Conservation (phyloP, 2,113 vertebrate species). For the Phyllostomus hastatus region DNA sequence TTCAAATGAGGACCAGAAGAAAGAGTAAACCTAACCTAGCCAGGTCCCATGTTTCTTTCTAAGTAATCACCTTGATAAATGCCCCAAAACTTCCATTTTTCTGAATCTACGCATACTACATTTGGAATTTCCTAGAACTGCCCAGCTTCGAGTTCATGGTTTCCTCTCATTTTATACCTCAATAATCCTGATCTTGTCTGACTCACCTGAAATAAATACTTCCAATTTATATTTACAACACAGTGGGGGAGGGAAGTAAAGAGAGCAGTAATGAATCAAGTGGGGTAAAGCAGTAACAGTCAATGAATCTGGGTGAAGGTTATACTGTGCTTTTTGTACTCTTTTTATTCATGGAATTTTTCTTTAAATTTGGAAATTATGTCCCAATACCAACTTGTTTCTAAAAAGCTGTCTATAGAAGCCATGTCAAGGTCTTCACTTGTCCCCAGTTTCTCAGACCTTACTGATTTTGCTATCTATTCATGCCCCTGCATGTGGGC, state of each 20-base stretch:
- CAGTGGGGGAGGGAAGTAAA: fast-evolving
- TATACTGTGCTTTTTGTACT: background rate
- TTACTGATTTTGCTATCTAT: background rate
- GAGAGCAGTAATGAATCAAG: background rate
- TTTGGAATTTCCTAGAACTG: constrained; percentile 33
- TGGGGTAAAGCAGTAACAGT: background rate
- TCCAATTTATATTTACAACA: background rate
- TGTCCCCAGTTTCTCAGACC: background rate
- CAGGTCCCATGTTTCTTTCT: background rate
- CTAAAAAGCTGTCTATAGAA: background rate
- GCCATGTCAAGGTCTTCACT: background rate
- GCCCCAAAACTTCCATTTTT: background rate
- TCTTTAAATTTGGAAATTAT: background rate
- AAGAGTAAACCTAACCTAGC: no score
- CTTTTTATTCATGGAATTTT: background rate
- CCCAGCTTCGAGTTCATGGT: background rate
- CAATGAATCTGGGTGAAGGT: background rate
- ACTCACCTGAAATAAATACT: background rate
- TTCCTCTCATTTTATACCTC: background rate
- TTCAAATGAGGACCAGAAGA: background rate
- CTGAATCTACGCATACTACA: background rate
- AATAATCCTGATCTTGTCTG: background rate
- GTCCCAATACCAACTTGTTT: background rate
- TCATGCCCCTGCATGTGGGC: background rate
- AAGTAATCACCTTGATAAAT: background rate